A percentile compares a stretch with the other conserved stretches of the same genome.
Evolutionary conservation across 2,888 invertebrate genomes (phyloP).

Genomic region (Scaptomyza parva): DNA sequence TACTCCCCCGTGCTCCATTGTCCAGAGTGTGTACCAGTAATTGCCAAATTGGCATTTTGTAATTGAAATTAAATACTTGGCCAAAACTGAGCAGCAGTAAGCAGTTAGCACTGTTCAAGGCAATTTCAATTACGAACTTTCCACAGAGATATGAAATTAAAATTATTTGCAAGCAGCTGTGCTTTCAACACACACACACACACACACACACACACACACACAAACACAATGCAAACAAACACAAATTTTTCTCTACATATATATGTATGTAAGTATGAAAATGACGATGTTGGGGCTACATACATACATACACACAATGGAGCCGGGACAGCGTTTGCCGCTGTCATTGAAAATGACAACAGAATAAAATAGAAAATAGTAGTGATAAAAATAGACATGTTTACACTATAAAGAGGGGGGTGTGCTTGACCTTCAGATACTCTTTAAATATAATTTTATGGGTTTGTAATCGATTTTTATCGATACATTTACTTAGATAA

Average conservation of each 20-base stretch:
- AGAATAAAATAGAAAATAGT: conserved; percentile 48
- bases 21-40: conserved; percentile 35
- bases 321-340: conserved; percentile 41
- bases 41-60: conserved; percentile 60
- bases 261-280: conserved; percentile 23
- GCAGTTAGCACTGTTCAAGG: conserved; percentile 32
- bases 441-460: no score
- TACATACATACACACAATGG: conserved; percentile 59
- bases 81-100: conserved; percentile 23
- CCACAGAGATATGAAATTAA: conserved; percentile 72
- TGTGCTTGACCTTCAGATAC: conserved; percentile 8
- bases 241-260: conserved; percentile 1
- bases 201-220: background rate
- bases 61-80: conserved; percentile 76
- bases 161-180: conserved; percentile 76
- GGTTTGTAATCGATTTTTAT: no score
- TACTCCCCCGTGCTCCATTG: conserved; percentile 23
- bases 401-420: no score
- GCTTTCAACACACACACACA: conserved; percentile 32
- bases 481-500: no score
- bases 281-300: conserved; percentile 39
- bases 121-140: conserved; percentile 76
- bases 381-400: conserved; percentile 27
- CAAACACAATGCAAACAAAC: conserved; percentile 4
- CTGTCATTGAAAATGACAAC: conserved; percentile 75